These are phyloP conservation scores for Manis javanica DNA, from an alignment of 2,797 vertebrate genomes.

Conservation along the genomic window DNA sequence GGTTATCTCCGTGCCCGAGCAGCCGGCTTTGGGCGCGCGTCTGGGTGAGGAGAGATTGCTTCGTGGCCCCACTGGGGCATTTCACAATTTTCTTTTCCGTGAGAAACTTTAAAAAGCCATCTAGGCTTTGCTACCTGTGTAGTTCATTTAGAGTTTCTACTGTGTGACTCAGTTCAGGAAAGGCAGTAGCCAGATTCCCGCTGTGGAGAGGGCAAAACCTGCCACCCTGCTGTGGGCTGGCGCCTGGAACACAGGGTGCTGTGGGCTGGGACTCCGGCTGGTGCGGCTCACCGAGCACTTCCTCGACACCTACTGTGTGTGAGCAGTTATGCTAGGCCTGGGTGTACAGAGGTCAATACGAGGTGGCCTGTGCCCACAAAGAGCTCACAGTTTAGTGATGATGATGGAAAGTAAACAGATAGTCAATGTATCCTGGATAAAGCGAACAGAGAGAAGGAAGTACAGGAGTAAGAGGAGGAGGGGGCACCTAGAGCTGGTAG, in stretches of 20 bases:
- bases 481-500: too few relatives aligned
- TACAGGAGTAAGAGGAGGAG: background rate
- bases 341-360: background rate
- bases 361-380: background rate
- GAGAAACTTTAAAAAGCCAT: conserved; percentile 69
- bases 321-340: background rate
- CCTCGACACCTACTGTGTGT: background rate
- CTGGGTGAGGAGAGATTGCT: conserved; percentile 79
- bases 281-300: background rate
- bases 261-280: background rate
- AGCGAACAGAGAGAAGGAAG: background rate
- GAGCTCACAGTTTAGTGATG: background rate
- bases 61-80: conserved; percentile 67
- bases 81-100: conserved; percentile 74
- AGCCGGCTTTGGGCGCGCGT: conserved; percentile 63
- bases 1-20: conserved; percentile 66
- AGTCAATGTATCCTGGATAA: background rate
- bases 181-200: background rate
- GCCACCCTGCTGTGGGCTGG: background rate
- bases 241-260: background rate
- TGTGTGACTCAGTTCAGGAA: conserved; percentile 51
- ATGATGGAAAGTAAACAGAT: background rate
- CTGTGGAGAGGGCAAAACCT: background rate
- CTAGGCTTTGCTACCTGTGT: conserved; percentile 52
- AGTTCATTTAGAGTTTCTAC: conserved; percentile 14